Percentiles rank a stretch among this genome's conserved stretches.
Conservation (phyloP, 2,113 vertebrate genomes). For the Delphinapterus leucas region DNA sequence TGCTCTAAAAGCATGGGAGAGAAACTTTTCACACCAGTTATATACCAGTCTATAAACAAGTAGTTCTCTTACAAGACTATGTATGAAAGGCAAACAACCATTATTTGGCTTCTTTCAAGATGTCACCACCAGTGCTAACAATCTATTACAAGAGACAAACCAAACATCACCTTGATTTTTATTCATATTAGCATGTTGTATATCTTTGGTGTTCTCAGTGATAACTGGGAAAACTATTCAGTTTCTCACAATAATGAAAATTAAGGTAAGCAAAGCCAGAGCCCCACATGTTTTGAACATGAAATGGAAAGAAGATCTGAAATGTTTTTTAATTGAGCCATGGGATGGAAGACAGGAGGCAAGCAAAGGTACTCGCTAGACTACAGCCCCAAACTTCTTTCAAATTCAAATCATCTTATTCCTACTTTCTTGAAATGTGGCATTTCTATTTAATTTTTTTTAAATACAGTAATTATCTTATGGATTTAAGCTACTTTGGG, state of each 20-base stretch:
- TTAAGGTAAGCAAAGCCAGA: neutral
- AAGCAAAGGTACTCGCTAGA: neutral
- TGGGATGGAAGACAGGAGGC: neutral
- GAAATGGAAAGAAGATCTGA: neutral
- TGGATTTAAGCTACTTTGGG: neutral
- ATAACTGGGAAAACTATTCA: neutral
- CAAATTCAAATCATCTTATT: neutral
- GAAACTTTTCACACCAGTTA: neutral
- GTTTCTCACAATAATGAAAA: constrained; percentile 12
- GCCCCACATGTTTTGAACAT: neutral
- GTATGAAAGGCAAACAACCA: neutral
- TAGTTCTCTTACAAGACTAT: neutral
- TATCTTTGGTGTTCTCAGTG: neutral
- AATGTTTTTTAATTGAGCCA: neutral
- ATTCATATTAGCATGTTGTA: neutral
- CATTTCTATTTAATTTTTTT: constrained; percentile 12
- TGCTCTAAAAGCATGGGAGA: neutral
- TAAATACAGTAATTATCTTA: neutral
- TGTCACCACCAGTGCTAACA: neutral
- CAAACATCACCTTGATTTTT: neutral
- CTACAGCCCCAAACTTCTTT: neutral
- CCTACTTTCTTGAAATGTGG: neutral
- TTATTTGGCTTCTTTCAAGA: constrained; percentile 2
- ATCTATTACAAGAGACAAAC: neutral
- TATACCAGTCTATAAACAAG: neutral